Percentiles rank a stretch among this genome's conserved stretches.
These are phyloP conservation scores for Pecten maximus DNA, from an alignment of 2,888 invertebrate species.

Conservation along the genomic window DNA sequence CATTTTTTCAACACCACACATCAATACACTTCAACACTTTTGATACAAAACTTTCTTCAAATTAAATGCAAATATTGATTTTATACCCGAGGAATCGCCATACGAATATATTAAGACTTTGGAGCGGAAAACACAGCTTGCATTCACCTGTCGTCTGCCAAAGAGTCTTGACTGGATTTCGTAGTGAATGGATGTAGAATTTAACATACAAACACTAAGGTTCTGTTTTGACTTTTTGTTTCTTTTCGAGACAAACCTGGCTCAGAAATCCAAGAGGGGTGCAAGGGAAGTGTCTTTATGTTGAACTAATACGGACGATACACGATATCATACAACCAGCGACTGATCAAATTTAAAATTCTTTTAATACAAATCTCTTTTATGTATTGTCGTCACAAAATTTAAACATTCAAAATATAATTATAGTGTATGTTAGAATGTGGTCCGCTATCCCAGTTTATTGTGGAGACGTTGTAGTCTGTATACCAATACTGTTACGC, in stretches of 20 bases:
- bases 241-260: background rate
- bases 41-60: constrained; percentile 4
- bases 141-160: background rate
- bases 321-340: background rate
- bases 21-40: background rate
- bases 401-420: constrained; percentile 7
- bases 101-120: background rate
- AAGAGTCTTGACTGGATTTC: background rate
- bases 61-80: constrained; percentile 35
- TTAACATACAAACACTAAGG: background rate
- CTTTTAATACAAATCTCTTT: background rate
- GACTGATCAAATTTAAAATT: background rate
- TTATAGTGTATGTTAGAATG: background rate
- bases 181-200: constrained; percentile 12
- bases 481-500: background rate
- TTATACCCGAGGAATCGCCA: background rate
- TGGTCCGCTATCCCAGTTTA: background rate
- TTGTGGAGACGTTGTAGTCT: background rate
- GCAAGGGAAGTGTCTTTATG: background rate
- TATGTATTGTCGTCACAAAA: background rate
- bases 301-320: background rate
- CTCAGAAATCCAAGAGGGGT: background rate
- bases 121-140: background rate
- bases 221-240: constrained; percentile 26
- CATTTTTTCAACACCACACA: background rate